These are phyloP conservation scores for Hypsibius dujardini DNA, from an alignment of 1,140 invertebrate genomes.

Conservation along the genomic window DNA sequence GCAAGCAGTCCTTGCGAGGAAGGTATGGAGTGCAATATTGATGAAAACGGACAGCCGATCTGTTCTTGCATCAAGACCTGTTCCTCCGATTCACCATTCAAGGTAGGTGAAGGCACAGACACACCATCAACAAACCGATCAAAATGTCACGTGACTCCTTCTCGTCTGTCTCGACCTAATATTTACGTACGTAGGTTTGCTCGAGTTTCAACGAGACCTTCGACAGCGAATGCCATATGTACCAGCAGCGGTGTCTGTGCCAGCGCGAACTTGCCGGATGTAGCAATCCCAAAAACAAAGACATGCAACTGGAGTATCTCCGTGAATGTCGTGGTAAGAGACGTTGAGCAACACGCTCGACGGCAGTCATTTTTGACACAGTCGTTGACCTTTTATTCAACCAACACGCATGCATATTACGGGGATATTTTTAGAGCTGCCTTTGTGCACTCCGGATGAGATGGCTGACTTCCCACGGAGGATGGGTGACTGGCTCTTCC, in stretches of 20 bases:
- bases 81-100: constrained; percentile 41
- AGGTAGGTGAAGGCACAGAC: not conserved
- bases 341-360: no score
- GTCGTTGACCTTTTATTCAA: no score
- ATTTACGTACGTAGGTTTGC: constrained; percentile 48
- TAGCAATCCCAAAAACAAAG: constrained; percentile 49
- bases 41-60: constrained; percentile 48
- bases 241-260: constrained; percentile 71
- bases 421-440: constrained; percentile 21
- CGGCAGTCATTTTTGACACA: no score
- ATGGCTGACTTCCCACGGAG: constrained; percentile 51
- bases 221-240: constrained; percentile 73
- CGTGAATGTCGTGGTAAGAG: constrained; percentile 33
- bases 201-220: constrained; percentile 84
- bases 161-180: not conserved
- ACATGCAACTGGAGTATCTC: constrained; percentile 83
- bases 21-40: constrained; percentile 57
- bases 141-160: not conserved
- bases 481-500: constrained; percentile 91
- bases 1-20: constrained; percentile 66
- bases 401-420: no score
- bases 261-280: constrained; percentile 54
- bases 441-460: constrained; percentile 60
- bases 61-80: constrained; percentile 70
- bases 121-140: not conserved